These are phyloP conservation scores for Dicyrtoma fusca DNA, from an alignment of 2,888 invertebrate genomes.

Conservation along the genomic window DNA sequence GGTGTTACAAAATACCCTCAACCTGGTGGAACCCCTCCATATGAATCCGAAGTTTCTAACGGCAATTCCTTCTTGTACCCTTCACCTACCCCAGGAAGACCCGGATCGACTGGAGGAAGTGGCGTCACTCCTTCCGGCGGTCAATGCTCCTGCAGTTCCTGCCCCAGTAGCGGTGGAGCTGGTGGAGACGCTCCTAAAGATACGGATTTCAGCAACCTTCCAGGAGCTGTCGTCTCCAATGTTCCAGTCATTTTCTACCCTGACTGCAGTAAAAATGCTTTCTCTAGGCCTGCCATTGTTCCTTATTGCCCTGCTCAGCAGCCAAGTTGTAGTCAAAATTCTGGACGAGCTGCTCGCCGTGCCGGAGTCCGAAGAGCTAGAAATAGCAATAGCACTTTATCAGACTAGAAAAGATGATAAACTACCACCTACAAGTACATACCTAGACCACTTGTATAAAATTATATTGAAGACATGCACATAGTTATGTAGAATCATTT, in stretches of 20 bases:
- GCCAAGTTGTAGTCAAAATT: slow-evolving; percentile 42
- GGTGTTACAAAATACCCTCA: neutral
- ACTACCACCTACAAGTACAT: too few relatives aligned
- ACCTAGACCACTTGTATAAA: too few relatives aligned
- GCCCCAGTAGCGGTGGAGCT: slow-evolving; percentile 17
- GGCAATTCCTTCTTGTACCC: slow-evolving; percentile 28
- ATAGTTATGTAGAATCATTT: too few relatives aligned
- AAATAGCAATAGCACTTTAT: slow-evolving; percentile 15
- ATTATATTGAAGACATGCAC: too few relatives aligned
- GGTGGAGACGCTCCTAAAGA: slow-evolving; percentile 28
- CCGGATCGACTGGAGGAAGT: slow-evolving; percentile 3
- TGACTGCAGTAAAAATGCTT: slow-evolving; percentile 52
- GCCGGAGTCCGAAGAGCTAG: slow-evolving; percentile 16
- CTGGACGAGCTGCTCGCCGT: slow-evolving; percentile 30
- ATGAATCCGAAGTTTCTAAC: slow-evolving; percentile 15
- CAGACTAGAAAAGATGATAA: too few relatives aligned
- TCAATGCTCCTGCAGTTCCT: slow-evolving; percentile 37
- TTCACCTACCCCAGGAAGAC: slow-evolving; percentile 14
- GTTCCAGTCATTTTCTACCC: slow-evolving; percentile 56
- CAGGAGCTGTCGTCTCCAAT: slow-evolving; percentile 52
- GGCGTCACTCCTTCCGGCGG: slow-evolving; percentile 14
- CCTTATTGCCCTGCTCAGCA: slow-evolving; percentile 52
- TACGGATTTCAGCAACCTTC: slow-evolving; percentile 50
- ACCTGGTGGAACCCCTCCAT: neutral
- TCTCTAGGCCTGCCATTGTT: slow-evolving; percentile 53